Evolutionary conservation across 1,140 invertebrate genomes (phyloP), one percentile per base, ranked within the genome.

Genomic region (Hyposmocoma kahamanoa): DNA sequence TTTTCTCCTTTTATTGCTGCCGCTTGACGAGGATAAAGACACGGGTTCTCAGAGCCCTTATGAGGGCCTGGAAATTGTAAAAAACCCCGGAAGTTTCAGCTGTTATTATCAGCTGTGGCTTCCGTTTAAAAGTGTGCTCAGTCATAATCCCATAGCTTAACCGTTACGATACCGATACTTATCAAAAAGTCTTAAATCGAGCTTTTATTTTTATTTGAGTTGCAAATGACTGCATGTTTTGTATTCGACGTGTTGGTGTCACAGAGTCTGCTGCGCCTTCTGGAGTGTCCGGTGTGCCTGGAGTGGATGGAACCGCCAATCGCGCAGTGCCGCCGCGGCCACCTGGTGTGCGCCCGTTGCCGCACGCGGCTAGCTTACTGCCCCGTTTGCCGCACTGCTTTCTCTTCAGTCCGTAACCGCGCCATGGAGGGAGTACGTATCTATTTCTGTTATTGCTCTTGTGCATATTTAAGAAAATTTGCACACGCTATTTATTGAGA

Each of bases 201-300:
- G 5, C 24, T 6, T 22, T 38, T 50, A 18, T 43, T 17, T 34
- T 38, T 22, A n/a, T n/a, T n/a, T n/a, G n/a, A 32, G 10, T 18
- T 28, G 18, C 6, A 43, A 30, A 13, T 4, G 13, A n/a, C 49
- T 9, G 9, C 4, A 18, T 34, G 17, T 26, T 6, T 8, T 3
- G 9, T 28, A 17, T 9, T 3, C 30, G 28, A 10, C 22, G 32
- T 13, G 8, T 46, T 18, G 5, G 11, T 42, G 0, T 47, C n/a
- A n/a, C n/a, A 86, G 84, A 67, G 60, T 20, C 52, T 89, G 42
- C 67, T 90, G 26, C 72, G 74, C 0, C 72, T 89, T 50, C 65
- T 90, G 64, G 88, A 89, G 65, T 90, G 88, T 55, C 88, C 88
- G 1, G 88, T 90, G 52, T 89, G 88, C 62, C 76, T 88, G 59